A percentile compares a stretch with the other conserved stretches of the same genome.
These are phyloP conservation scores for Camponotus fellah DNA, from an alignment of 2,888 invertebrate genomes.

Conservation along the genomic window DNA sequence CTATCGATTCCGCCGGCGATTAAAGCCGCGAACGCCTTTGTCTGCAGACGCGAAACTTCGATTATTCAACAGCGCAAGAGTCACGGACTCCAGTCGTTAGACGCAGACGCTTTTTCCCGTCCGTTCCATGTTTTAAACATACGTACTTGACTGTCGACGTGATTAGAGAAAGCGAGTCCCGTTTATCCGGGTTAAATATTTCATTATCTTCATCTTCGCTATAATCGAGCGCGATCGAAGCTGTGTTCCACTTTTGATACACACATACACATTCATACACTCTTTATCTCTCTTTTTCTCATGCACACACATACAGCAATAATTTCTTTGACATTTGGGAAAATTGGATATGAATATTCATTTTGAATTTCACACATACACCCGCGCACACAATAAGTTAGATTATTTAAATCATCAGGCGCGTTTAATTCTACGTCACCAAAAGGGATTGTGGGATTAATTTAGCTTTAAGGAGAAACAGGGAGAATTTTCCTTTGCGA, in stretches of 20 bases:
- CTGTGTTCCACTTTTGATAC: slow-evolving; percentile 32
- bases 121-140: slow-evolving; percentile 44
- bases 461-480: slow-evolving; percentile 32
- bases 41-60: slow-evolving; percentile 34
- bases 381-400: not conserved
- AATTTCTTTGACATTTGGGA: slow-evolving; percentile 43
- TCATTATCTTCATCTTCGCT: slow-evolving; percentile 9
- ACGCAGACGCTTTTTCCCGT: slow-evolving; percentile 9
- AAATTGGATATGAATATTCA: slow-evolving; percentile 53
- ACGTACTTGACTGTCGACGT: slow-evolving; percentile 25
- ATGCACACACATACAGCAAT: not conserved
- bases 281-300: too few relatives aligned
- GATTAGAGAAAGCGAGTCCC: slow-evolving; percentile 40
- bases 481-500: not conserved
- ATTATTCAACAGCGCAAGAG: slow-evolving; percentile 49
- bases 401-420: slow-evolving; percentile 49
- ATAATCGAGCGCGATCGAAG: slow-evolving; percentile 38
- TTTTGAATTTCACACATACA: slow-evolving; percentile 23
- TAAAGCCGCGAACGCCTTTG: slow-evolving; percentile 34
- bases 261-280: not conserved
- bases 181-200: slow-evolving; percentile 28
- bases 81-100: slow-evolving; percentile 42
- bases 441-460: slow-evolving; percentile 40
- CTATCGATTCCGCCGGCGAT: slow-evolving; percentile 47
- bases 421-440: slow-evolving; percentile 23